phyloP scores from a whole-genome alignment of 2,888 invertebrate genomes.

The Entomobrya proxima region DNA sequence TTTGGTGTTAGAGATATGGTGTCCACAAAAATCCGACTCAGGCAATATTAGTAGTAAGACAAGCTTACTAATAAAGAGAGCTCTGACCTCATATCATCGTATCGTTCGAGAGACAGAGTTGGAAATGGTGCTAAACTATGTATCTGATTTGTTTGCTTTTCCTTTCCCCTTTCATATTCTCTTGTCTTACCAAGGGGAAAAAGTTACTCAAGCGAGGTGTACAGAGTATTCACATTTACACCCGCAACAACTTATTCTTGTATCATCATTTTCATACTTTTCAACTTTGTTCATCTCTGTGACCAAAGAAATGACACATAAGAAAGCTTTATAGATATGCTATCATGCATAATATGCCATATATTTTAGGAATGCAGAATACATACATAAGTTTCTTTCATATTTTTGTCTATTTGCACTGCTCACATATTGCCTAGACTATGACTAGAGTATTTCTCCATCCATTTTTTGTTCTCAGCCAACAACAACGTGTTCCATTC shows the following conservation, averaged over 20 bases:
- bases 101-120: background rate
- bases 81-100: slow-evolving; percentile 9
- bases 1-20: no score
- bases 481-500: slow-evolving; percentile 8
- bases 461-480: slow-evolving; percentile 23
- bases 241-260: slow-evolving; percentile 45
- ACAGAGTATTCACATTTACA: slow-evolving; percentile 38
- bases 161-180: background rate
- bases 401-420: background rate
- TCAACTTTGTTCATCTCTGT: background rate
- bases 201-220: background rate
- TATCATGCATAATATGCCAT: background rate
- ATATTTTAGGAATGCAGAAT: background rate
- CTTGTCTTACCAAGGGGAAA: background rate
- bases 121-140: slow-evolving; percentile 51
- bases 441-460: slow-evolving; percentile 17
- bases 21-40: no score
- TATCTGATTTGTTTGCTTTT: slow-evolving; percentile 58
- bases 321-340: background rate
- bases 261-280: background rate
- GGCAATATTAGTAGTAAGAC: no score
- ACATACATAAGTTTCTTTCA: background rate
- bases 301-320: background rate
- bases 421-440: background rate
- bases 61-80: no score